Evolutionary conservation across 1,140 invertebrate species (phyloP).

Genomic region (Antheraea mylitta): DNA sequence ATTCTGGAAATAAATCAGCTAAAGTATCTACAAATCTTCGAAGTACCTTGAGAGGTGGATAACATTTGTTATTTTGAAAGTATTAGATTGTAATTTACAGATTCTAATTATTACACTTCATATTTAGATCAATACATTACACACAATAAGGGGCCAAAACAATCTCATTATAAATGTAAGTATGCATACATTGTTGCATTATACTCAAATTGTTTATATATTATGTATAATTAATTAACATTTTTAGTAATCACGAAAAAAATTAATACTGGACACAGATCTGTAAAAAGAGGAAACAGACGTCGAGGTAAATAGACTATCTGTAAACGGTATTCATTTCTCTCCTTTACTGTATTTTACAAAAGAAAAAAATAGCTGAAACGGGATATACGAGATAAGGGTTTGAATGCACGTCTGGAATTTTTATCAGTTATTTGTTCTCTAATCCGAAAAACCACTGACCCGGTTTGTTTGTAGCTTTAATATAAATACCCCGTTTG

Average conservation of each 20-base stretch:
- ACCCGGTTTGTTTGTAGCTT: too few species aligned
- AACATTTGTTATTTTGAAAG: not conserved
- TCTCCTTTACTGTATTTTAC: not conserved
- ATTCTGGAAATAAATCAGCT: not conserved
- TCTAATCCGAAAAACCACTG: too few species aligned
- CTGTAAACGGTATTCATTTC: too few species aligned
- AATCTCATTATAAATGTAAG: constrained; percentile 41
- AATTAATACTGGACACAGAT: not conserved
- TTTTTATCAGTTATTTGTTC: too few species aligned
- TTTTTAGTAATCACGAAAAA: constrained; percentile 30
- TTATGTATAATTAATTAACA: not conserved
- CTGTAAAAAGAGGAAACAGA: not conserved
- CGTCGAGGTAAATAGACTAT: constrained; percentile 8
- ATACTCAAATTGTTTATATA: not conserved
- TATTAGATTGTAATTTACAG: too few species aligned
- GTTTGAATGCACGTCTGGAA: too few species aligned
- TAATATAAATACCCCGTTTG: too few species aligned
- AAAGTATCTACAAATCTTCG: not conserved
- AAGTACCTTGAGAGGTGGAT: not conserved
- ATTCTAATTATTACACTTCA: not conserved
- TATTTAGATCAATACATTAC: constrained; percentile 29
- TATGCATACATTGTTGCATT: constrained; percentile 4
- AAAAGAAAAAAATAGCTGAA: not conserved
- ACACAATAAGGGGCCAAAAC: constrained; percentile 17
- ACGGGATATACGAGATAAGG: too few species aligned